A percentile compares a stretch with the other conserved stretches of the same genome.
phyloP scores from a whole-genome alignment of 1,140 invertebrate species.

The Drosophila nikananu region DNA sequence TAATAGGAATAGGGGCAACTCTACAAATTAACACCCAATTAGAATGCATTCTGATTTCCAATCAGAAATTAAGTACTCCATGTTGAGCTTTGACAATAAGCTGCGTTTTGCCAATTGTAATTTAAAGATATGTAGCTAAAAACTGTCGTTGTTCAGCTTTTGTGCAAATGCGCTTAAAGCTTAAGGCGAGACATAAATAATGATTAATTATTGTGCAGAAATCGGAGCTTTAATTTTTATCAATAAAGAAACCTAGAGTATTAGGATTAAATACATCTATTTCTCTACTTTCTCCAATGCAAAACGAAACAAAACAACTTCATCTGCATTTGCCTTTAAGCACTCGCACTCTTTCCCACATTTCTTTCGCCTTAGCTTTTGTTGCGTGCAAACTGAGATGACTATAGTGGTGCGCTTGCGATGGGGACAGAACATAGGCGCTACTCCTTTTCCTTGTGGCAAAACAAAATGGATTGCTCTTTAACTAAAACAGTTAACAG shows the following conservation, averaged over 20 bases:
- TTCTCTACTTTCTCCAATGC: neutral
- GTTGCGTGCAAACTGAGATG: slow-evolving; percentile 34
- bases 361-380: slow-evolving; percentile 24
- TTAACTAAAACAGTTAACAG: slow-evolving; percentile 85
- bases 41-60: neutral
- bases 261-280: neutral
- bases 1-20: slow-evolving; percentile 1
- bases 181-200: slow-evolving; percentile 41
- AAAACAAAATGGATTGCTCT: slow-evolving; percentile 85
- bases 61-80: neutral
- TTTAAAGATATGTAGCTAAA: slow-evolving; percentile 16
- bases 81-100: slow-evolving; percentile 41
- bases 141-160: slow-evolving; percentile 57
- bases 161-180: slow-evolving; percentile 70
- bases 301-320: neutral
- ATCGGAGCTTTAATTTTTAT: slow-evolving; percentile 27
- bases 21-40: neutral
- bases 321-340: slow-evolving; percentile 9
- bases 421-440: slow-evolving; percentile 53
- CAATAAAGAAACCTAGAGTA: neutral
- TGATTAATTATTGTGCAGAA: slow-evolving; percentile 11
- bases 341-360: slow-evolving; percentile 34
- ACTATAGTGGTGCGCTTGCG: slow-evolving; percentile 16
- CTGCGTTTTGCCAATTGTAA: slow-evolving; percentile 39
- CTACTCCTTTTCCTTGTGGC: slow-evolving; percentile 80